phyloP scores from a whole-genome alignment of 2,113 vertebrate genomes.

The Eretmodus cyanostictus region DNA sequence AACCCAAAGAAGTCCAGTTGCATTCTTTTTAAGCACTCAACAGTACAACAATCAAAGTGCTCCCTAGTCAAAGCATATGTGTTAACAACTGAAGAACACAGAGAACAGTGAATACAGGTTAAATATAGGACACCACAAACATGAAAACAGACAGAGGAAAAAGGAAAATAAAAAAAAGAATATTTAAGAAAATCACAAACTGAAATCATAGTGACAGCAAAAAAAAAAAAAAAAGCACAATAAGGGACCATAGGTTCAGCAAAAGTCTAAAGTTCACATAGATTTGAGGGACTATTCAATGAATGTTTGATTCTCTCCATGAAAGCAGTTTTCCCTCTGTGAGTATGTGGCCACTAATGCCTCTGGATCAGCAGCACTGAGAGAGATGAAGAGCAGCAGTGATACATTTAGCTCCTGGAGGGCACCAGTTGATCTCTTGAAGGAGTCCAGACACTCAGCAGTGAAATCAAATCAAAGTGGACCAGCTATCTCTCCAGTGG shows the following conservation, averaged over 20 bases:
- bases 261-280: background rate
- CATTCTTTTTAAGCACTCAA: background rate
- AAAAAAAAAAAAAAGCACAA: background rate
- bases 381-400: conserved; percentile 5
- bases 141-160: background rate
- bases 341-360: conserved; percentile 4
- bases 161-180: background rate
- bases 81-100: background rate
- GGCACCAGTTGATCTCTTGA: background rate
- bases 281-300: background rate
- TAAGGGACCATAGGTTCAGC: background rate
- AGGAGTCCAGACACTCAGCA: background rate
- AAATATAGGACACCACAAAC: background rate
- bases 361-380: background rate
- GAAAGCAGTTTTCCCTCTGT: conserved; percentile 4
- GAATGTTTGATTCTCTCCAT: conserved; percentile 27
- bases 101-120: background rate
- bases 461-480: conserved; percentile 14
- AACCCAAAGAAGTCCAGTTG: background rate
- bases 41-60: background rate
- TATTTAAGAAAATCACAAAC: background rate
- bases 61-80: background rate
- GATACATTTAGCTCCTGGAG: conserved; percentile 3
- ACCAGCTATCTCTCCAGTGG: background rate
- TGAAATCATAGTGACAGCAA: background rate